Evolutionary conservation across 1,140 invertebrate genomes (phyloP).

Genomic region (Monomorium pharaonis): DNA sequence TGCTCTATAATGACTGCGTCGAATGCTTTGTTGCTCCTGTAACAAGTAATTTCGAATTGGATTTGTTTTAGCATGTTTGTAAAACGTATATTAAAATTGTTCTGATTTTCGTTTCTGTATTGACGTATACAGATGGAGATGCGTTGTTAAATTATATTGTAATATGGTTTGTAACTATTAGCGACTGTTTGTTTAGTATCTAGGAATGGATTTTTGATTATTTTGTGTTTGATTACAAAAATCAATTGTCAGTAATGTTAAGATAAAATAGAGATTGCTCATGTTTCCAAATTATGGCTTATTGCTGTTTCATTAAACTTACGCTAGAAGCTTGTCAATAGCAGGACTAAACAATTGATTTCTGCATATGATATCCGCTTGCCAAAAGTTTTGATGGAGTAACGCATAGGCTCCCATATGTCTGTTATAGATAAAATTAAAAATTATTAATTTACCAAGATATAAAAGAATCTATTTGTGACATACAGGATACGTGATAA

Average conservation of each 20-base stretch:
- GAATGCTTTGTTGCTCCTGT: conserved; percentile 74
- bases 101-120: not conserved
- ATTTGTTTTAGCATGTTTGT: conserved; percentile 30
- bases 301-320: conserved; percentile 44
- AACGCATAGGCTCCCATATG: conserved; percentile 74
- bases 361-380: conserved; percentile 76
- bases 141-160: not conserved
- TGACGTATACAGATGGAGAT: not conserved
- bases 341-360: conserved; percentile 75
- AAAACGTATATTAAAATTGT: conserved; percentile 40
- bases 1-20: conserved; percentile 81
- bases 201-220: not conserved
- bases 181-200: not conserved
- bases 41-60: conserved; percentile 29
- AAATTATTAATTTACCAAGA: conserved; percentile 31
- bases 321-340: conserved; percentile 72
- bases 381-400: conserved; percentile 74
- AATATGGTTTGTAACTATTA: not conserved
- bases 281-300: not conserved
- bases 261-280: not conserved
- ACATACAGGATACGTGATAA: not conserved
- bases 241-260: not conserved
- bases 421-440: conserved; percentile 64
- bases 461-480: not conserved
- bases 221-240: not conserved